Evolutionary conservation across 2,888 invertebrate genomes (phyloP).

Genomic region (Sinodicranocentrus sp.): DNA sequence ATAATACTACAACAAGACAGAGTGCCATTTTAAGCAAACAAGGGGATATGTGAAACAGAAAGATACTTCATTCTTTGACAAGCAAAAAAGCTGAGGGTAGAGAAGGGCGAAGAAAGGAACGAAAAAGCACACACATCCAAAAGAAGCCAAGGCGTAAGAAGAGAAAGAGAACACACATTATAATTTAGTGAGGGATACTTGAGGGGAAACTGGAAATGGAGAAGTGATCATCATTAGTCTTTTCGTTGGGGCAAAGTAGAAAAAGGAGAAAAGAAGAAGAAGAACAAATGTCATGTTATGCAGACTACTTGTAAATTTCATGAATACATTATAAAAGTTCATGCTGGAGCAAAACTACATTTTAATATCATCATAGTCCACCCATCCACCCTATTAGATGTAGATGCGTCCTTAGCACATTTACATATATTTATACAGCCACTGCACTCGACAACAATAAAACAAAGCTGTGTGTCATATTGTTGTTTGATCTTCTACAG

Average conservation of each 20-base stretch:
- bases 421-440: not conserved
- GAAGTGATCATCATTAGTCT: slow-evolving; percentile 67
- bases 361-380: slow-evolving; percentile 10
- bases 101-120: slow-evolving; percentile 14
- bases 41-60: slow-evolving; percentile 11
- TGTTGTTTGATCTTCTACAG: slow-evolving; percentile 48
- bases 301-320: not conserved
- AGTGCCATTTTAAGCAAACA: no score
- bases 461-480: slow-evolving; percentile 38
- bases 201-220: slow-evolving; percentile 55
- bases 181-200: slow-evolving; percentile 37
- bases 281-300: not conserved
- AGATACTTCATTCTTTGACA: not conserved
- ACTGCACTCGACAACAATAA: slow-evolving; percentile 9
- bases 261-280: not conserved
- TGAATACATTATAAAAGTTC: slow-evolving; percentile 10
- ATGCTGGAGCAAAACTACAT: slow-evolving; percentile 5
- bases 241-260: slow-evolving; percentile 56
- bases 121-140: slow-evolving; percentile 5
- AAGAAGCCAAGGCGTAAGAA: not conserved
- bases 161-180: slow-evolving; percentile 14
- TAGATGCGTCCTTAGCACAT: not conserved
- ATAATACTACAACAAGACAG: no score
- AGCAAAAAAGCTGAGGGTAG: not conserved
- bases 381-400: not conserved